Evolutionary conservation across 2,888 invertebrate species (phyloP), one percentile per base, ranked within the genome.

Genomic region (Clitarchus hookeri): DNA sequence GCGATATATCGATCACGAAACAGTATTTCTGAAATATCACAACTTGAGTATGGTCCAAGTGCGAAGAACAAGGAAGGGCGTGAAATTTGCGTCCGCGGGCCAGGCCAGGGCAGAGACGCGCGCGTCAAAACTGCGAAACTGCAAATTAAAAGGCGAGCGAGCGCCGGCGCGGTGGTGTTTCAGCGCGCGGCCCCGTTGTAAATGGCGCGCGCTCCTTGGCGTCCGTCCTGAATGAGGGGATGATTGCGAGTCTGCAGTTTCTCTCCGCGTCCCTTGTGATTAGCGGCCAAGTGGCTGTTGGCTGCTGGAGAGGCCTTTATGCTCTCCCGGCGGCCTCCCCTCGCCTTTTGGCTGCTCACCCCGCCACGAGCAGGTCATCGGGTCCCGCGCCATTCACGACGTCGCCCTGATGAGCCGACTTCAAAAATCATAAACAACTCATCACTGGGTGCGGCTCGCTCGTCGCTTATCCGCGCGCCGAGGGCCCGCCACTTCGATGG

Each of bases 171-270:
- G 16, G 65, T 23, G 65, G 8, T 23, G 19, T 19, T n/a, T 4
- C 1, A 11, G 65, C 19, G 65, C 65, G 65, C 65, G 16, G 36
- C 48, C 2, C 48, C 12, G 48, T 16, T 48, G 48, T 48, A 48
- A 48, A 48, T 48, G 48, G 16, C 48, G 48, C 48, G 48, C 65
- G 19, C 65, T 65, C 65, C 65, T 65, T 65, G 23, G 65, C 65
- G 65, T n/a, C 23, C 65, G 65, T 19, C 19, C 19, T 65, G 65
- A 65, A 65, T 65, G 65, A 65, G 65, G 65, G 65, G 65, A 65
- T 65, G 65, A 65, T 65, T 65, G 65, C 65, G 65, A n/a, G 65
- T 23, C 65, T 65, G 65, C 65, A n/a, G 65, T n/a, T 65, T n/a
- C 65, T n/a, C 65, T n/a, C 23, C 23, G n/a, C 19, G 23, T n/a